Conservation (phyloP, 37 sponge, comb jelly and placozoan genomes). For the Bolinopsis microptera region DNA sequence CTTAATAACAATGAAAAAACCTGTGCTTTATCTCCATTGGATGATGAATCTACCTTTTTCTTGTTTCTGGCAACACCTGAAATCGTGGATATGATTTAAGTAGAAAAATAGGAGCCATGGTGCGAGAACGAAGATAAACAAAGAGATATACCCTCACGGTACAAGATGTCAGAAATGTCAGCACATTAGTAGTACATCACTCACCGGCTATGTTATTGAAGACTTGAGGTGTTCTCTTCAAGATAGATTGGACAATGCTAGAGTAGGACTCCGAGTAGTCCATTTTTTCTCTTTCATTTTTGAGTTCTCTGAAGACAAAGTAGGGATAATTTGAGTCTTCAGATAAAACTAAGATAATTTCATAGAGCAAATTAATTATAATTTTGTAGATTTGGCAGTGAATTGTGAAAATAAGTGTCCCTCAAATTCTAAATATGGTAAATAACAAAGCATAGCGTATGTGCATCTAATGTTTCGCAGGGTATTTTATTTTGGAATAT, state of each 20-base stretch:
- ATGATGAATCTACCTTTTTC: neutral
- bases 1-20: neutral
- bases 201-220: conserved; percentile 61
- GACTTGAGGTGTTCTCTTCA: conserved; percentile 52
- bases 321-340: too few relatives aligned
- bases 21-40: conserved; percentile 6
- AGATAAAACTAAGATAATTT: too few relatives aligned
- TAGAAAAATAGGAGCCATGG: neutral
- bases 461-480: too few relatives aligned
- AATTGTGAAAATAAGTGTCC: too few relatives aligned
- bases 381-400: too few relatives aligned
- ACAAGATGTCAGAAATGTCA: neutral
- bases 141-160: neutral
- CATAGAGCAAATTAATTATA: too few relatives aligned
- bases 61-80: conserved; percentile 32
- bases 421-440: too few relatives aligned
- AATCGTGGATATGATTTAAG: neutral
- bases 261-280: conserved; percentile 25
- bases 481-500: too few relatives aligned
- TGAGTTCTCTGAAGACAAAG: conserved; percentile 25
- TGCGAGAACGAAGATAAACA: neutral
- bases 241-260: conserved; percentile 19
- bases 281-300: conserved; percentile 46
- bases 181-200: neutral
- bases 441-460: too few relatives aligned